Base-by-base conservation (phyloP, 2,888 invertebrate genomes). In the Hecatera dysodea region DNA sequence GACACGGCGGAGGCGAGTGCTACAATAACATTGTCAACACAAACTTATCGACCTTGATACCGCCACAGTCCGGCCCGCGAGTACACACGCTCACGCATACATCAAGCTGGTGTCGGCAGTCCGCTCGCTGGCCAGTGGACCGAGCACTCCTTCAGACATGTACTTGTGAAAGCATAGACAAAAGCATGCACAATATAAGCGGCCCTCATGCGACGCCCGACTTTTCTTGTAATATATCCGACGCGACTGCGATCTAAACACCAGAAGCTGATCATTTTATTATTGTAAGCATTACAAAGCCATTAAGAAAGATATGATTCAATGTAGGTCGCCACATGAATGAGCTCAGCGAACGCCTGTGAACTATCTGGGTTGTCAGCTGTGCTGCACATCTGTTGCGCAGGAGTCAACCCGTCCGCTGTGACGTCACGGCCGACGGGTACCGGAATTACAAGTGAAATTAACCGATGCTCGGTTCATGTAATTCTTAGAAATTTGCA, bases 181-280 rank as follows among this genome's bases (percentile, higher is more conserved):
- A 53, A 73, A 75, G 69, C 76, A 80, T 81, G 78, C 63, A 72
- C 67, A 68, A 60, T 59, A 63, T 39, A 72, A 80, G 69, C 72
- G 44, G 52, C 69, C 67, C 78, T 72, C 78, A 62, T 53, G 69
- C 55, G 63, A 67, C 81, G 65, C 44, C 68, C 42, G 3, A 52
- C 15, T 62, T 56, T 2, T 27, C 52, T 60, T 33, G 42, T 53
- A 22, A 29, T 8, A 50, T 22, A n/a, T 7, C 12, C 42, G 22
- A 42, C 15, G 11, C 42, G 22, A 42, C 15, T 7, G 36, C 29
- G 17, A 24, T 17, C 55, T 33, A 55, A 15, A 52, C 36, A 27
- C 22, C 22, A 27, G 5, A n/a, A 71, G 36, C 17, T 46, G 73
- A 39, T 53, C 44, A n/a, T 39, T 60, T 39, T 27, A 39, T 27